phyloP scores from a whole-genome alignment of 1,140 invertebrate genomes.

The Bombyx mandarina region DNA sequence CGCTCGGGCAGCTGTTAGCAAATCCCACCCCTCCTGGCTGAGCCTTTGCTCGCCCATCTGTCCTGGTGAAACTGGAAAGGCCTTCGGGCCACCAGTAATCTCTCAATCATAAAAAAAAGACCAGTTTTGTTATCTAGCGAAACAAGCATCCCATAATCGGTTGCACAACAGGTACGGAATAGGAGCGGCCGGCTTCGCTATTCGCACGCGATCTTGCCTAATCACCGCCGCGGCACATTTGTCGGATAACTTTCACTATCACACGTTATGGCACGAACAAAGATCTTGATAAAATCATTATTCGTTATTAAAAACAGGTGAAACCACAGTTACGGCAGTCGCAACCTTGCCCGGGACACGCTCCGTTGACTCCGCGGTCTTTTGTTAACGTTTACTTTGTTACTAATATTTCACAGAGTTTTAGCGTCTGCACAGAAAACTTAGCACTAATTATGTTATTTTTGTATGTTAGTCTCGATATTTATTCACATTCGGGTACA shows the following conservation, averaged over 20 bases:
- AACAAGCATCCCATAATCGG: no score
- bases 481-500: no score
- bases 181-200: not conserved
- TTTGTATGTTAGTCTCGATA: no score
- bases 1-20: no score
- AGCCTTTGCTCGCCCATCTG: no score
- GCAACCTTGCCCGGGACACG: conserved; percentile 33
- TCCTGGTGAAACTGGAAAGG: no score
- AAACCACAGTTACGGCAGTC: conserved; percentile 27
- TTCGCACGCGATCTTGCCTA: conserved; percentile 34
- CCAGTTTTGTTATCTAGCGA: no score
- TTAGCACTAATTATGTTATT: no score
- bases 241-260: conserved; percentile 25
- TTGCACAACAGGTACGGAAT: no score
- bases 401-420: conserved; percentile 18
- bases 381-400: conserved; percentile 18
- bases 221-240: conserved; percentile 6
- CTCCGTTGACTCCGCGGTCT: conserved; percentile 21
- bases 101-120: no score
- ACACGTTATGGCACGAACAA: conserved; percentile 18
- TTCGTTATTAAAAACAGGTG: conserved; percentile 27
- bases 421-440: not conserved
- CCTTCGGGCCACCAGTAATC: no score
- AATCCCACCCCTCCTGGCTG: no score
- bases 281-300: conserved; percentile 23